Conservation (phyloP, 2,888 invertebrate genomes). For the Galerucella calmariensis region DNA sequence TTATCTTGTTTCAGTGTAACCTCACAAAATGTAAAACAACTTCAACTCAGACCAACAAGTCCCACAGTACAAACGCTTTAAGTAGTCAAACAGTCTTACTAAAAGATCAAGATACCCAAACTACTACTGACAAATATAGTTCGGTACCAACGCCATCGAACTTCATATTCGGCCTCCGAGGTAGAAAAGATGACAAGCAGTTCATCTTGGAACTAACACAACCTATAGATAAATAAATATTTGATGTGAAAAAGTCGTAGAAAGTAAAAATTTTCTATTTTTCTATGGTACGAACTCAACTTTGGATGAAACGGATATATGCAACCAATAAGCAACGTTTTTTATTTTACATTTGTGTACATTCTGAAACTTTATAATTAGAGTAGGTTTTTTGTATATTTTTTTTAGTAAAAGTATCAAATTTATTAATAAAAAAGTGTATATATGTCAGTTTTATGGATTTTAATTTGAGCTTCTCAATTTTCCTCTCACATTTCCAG, state of each 20-base stretch:
- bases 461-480: too few relatives aligned
- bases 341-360: not conserved
- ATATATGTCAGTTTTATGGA: not conserved
- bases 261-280: too few relatives aligned
- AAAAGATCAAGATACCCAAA: slow-evolving; percentile 65
- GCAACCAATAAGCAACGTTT: not conserved
- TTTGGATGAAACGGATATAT: too few relatives aligned
- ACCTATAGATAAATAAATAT: slow-evolving; percentile 53
- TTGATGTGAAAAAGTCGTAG: too few relatives aligned
- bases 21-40: slow-evolving; percentile 74
- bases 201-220: slow-evolving; percentile 66
- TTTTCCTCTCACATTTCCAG: too few relatives aligned
- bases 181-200: slow-evolving; percentile 68
- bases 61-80: slow-evolving; percentile 71
- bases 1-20: slow-evolving; percentile 66
- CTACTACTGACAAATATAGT: slow-evolving; percentile 63
- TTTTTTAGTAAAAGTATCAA: not conserved
- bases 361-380: not conserved
- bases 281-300: too few relatives aligned
- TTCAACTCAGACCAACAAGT: slow-evolving; percentile 77
- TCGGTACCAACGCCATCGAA: slow-evolving; percentile 61
- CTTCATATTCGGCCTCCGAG: slow-evolving; percentile 72
- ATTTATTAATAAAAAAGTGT: slow-evolving; percentile 1
- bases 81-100: slow-evolving; percentile 71
- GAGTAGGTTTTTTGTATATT: not conserved